Conservation (phyloP, 2,113 vertebrate species). For the Cyphomyrus discorhynchus region DNA sequence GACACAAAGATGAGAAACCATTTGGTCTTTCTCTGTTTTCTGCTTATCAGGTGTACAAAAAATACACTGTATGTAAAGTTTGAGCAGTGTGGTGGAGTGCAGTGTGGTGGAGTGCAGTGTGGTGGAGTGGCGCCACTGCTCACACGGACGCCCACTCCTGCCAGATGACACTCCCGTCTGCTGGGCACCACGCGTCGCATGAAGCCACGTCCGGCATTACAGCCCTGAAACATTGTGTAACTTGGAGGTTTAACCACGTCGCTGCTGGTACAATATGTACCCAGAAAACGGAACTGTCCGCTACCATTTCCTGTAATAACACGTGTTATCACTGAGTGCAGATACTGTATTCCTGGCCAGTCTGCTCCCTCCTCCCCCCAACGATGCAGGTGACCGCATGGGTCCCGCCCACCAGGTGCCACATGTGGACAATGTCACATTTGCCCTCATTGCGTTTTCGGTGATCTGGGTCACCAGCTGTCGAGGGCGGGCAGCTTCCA, state of each 20-base stretch:
- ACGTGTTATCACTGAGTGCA: background rate
- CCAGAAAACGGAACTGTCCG: background rate
- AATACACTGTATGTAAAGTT: background rate
- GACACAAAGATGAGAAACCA: background rate
- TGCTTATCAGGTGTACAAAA: background rate
- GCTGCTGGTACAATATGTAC: background rate
- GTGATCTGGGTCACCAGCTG: conserved; percentile 30
- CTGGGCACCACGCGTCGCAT: background rate
- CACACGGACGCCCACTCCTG: background rate
- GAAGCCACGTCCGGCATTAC: background rate
- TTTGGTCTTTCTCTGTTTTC: background rate
- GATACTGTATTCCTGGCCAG: background rate
- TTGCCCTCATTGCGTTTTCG: background rate
- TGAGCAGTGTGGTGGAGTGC: background rate
- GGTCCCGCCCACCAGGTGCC: background rate
- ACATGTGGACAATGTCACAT: background rate
- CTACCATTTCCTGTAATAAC: background rate
- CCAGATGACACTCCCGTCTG: background rate
- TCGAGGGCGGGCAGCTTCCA: conserved; percentile 7
- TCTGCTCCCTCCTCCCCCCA: background rate
- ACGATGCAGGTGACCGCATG: background rate
- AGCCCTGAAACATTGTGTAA: background rate
- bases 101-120: no score
- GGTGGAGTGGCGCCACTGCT: background rate
- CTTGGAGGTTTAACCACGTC: background rate